Base-by-base conservation (phyloP, 2,797 vertebrate genomes). In the Luscinia megarhynchos region DNA sequence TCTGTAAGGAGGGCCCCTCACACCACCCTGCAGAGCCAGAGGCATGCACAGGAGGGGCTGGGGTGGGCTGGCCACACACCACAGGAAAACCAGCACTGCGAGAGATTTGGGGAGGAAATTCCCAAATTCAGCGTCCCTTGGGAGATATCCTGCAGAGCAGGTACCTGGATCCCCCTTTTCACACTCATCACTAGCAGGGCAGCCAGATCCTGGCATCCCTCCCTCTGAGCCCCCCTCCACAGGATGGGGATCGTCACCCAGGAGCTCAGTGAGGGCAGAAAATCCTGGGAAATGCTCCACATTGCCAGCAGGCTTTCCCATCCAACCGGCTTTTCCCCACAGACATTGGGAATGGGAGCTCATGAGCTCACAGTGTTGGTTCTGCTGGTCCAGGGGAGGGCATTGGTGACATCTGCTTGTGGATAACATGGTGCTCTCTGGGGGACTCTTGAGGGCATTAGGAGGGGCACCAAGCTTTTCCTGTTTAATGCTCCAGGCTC, bases 351-450 rank as follows among this genome's bases (percentile, higher is more conserved):
- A 62, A 21, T 2, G 15, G 12, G 46, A 21, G 43, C 24, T 55
- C 1, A 0, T 0, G 24, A 3, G 29, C 6, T 45, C 17, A 0
- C 36, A 6, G 17, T 2, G 9, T 12, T 59, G 12, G 8, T 62
- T 18, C 55, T 53, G 61, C 43, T 12, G 48, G 11, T 11, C 36
- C 79, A n/a, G 74, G 50, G 36, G 18, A 57, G 21, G 24, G 2
- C 19, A 15, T 9, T 16, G 13, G 40, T 7, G 9, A 1, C 24
- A n/a, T 11, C 41, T 57, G 19, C 18, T 12, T 6, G 53, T n/a
- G 6, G 5, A 34, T 27, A 27, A 6, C 7, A 3, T 0, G 14
- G 1, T 4, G 24, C 30, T 62, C 17, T 30, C 9, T 4, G 3
- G 50, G 36, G 45, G 5, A 9, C 21, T 7, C 50, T 12, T 2